Percentiles rank a stretch among this genome's conserved stretches.
Evolutionary conservation across 2,113 vertebrate genomes (phyloP).

Genomic region (Rallus limicola): DNA sequence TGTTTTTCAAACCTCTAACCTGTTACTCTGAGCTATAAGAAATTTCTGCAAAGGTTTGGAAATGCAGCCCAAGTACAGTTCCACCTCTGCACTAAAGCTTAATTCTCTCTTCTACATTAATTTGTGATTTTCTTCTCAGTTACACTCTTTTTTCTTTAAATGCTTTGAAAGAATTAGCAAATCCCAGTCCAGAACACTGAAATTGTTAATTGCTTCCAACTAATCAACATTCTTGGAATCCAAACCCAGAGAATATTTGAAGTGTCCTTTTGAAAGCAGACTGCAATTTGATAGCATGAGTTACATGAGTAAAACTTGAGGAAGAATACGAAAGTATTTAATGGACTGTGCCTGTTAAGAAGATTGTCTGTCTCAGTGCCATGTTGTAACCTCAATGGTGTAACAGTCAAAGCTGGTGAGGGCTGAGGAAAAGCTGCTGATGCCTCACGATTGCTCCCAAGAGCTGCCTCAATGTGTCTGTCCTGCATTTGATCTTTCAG

Average conservation of each 20-base stretch:
- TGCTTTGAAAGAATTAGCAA: neutral
- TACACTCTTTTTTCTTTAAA: neutral
- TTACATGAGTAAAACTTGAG: neutral
- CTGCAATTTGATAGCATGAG: neutral
- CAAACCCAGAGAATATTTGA: neutral
- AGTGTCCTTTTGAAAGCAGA: neutral
- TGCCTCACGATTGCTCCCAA: neutral
- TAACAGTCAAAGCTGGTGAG: neutral
- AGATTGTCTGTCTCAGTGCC: neutral
- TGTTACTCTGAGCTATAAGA: neutral
- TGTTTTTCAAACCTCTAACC: neutral
- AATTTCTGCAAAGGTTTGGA: neutral
- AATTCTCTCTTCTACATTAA: neutral
- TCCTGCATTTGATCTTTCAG: neutral
- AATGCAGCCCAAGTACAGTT: neutral
- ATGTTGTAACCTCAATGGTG: neutral
- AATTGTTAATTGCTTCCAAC: neutral
- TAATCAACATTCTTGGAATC: neutral
- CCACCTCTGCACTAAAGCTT: neutral
- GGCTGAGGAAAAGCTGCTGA: slow-evolving; percentile 58
- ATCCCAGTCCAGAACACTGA: neutral
- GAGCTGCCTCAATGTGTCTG: neutral
- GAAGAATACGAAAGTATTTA: neutral
- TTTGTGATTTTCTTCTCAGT: neutral
- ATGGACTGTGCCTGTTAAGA: neutral